phyloP scores from a whole-genome alignment of 1,140 invertebrate species.

The Sycobia sp. region DNA sequence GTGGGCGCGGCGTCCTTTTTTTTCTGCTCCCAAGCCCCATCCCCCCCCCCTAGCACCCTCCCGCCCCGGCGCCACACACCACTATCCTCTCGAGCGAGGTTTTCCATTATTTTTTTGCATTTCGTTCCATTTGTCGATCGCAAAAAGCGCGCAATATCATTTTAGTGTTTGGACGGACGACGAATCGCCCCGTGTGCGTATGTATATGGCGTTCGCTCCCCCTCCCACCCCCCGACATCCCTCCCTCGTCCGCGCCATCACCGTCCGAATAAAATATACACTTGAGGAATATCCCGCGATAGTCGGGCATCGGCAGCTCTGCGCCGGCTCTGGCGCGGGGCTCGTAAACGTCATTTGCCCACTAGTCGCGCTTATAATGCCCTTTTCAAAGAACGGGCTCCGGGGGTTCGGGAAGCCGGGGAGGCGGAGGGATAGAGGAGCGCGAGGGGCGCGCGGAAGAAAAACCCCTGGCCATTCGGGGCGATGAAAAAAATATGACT shows the following conservation, averaged over 20 bases:
- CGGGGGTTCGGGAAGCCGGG: not conserved
- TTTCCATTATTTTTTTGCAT: slow-evolving; percentile 41
- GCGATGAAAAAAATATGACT: no score
- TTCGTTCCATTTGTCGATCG: slow-evolving; percentile 48
- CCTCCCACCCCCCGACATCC: no score
- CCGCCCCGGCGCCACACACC: no score
- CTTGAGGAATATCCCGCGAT: slow-evolving; percentile 29
- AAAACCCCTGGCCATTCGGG: no score
- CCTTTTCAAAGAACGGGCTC: slow-evolving; percentile 8
- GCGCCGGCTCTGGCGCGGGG: no score
- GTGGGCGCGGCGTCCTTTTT: slow-evolving; percentile 57
- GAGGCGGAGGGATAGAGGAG: not conserved
- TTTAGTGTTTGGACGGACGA: slow-evolving; percentile 45
- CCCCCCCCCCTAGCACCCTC: no score
- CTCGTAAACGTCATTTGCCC: slow-evolving; percentile 30
- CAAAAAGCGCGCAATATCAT: slow-evolving; percentile 57
- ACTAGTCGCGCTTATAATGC: slow-evolving; percentile 27
- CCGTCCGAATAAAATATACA: slow-evolving; percentile 35
- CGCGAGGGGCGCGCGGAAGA: no score
- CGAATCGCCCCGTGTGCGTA: slow-evolving; percentile 31
- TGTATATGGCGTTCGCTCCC: no score
- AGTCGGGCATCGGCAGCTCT: slow-evolving; percentile 12
- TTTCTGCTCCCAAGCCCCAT: no score
- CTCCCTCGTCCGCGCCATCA: no score
- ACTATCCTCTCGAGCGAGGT: slow-evolving; percentile 43